Conservation (phyloP, 1,140 invertebrate species). For the Pachyrhynchus sulphureomaculatus region DNA sequence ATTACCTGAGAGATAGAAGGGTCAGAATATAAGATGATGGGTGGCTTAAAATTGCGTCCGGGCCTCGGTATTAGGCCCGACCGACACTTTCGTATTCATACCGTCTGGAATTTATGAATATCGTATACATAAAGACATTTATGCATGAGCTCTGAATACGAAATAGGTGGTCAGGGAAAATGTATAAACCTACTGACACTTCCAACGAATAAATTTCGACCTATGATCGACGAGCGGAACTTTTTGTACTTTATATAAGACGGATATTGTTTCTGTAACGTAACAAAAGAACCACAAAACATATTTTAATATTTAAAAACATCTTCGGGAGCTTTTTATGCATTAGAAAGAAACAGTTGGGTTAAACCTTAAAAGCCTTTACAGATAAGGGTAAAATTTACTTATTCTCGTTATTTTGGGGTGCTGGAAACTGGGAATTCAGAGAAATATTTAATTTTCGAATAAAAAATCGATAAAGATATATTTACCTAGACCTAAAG, state of each 20-base stretch:
- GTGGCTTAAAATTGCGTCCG: neutral
- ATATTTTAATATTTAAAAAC: too few relatives aligned
- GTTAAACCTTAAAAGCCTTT: too few relatives aligned
- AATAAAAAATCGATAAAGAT: too few relatives aligned
- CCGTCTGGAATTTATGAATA: constrained; percentile 30
- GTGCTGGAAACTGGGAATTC: too few relatives aligned
- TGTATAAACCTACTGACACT: constrained; percentile 22
- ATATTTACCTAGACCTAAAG: too few relatives aligned
- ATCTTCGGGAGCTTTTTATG: too few relatives aligned
- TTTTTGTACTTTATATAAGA: constrained; percentile 20
- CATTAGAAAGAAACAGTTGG: too few relatives aligned
- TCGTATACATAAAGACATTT: constrained; percentile 29
- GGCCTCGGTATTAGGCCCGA: constrained; percentile 16
- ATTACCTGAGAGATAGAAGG: neutral
- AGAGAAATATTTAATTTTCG: too few relatives aligned
- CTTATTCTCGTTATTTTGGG: too few relatives aligned
- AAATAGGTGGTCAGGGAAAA: constrained; percentile 30
- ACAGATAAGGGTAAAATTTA: too few relatives aligned
- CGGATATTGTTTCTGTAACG: too few relatives aligned
- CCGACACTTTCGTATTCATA: constrained; percentile 26
- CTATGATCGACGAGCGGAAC: constrained; percentile 26
- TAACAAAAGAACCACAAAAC: too few relatives aligned
- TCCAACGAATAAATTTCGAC: constrained; percentile 19
- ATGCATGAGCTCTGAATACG: constrained; percentile 20
- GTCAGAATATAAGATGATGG: neutral